Evolutionary conservation across 2,797 vertebrate genomes (phyloP).

Genomic region (Pygocentrus nattereri): DNA sequence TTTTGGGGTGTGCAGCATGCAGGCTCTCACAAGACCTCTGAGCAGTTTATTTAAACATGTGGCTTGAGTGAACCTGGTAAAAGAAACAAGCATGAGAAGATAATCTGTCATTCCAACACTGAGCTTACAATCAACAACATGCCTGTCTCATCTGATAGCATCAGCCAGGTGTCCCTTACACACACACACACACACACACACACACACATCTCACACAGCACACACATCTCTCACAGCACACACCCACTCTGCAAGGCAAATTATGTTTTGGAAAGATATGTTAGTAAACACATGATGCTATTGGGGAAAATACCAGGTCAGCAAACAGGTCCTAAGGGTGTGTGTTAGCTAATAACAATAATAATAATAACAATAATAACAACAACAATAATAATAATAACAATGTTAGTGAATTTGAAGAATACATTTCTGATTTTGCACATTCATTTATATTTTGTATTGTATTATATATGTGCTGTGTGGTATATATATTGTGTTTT

Average conservation of each 20-base stretch:
- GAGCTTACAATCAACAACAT: conserved; percentile 57
- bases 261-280: conserved; percentile 47
- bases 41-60: conserved; percentile 51
- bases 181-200: conserved; percentile 27
- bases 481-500: too few species aligned
- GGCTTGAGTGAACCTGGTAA: conserved; percentile 51
- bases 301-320: conserved; percentile 25
- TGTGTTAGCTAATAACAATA: not conserved
- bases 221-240: too few species aligned
- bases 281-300: conserved; percentile 40
- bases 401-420: not conserved
- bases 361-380: too few species aligned
- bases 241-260: conserved; percentile 38
- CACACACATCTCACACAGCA: conserved; percentile 5
- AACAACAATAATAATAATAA: too few species aligned
- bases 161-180: conserved; percentile 61
- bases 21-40: conserved; percentile 33
- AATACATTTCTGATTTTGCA: not conserved
- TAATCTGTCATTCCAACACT: conserved; percentile 65
- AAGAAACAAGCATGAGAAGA: conserved; percentile 51
- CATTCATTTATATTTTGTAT: too few species aligned
- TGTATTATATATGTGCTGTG: too few species aligned
- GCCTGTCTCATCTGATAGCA: conserved; percentile 65
- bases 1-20: not conserved
- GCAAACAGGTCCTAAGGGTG: conserved; percentile 14